A percentile compares a stretch with the other conserved stretches of the same genome.
Conservation (phyloP, 2,113 vertebrate genomes). For the Zosterops borbonicus region DNA sequence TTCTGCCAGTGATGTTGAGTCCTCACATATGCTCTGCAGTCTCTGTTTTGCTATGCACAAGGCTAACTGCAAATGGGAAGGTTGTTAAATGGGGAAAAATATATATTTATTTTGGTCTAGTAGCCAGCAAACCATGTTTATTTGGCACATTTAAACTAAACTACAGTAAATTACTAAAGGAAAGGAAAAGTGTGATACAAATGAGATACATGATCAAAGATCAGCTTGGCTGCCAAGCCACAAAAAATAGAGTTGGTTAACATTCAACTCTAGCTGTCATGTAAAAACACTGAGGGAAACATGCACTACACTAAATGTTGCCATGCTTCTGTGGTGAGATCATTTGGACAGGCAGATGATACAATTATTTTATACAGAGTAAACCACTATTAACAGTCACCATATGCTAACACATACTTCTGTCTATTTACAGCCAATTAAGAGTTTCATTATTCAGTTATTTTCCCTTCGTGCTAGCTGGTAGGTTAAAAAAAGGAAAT, state of each 20-base stretch:
- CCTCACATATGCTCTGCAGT: background rate
- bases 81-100: background rate
- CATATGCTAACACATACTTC: background rate
- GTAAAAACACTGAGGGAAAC: background rate
- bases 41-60: background rate
- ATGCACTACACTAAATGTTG: background rate
- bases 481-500: background rate
- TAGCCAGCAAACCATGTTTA: background rate
- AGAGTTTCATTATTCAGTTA: constrained; percentile 2
- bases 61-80: background rate
- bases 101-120: constrained; percentile 17
- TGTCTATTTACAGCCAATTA: constrained; percentile 4
- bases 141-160: constrained; percentile 13
- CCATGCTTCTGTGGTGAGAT: background rate
- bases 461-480: background rate
- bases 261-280: background rate
- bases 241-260: background rate
- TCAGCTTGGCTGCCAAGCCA: background rate
- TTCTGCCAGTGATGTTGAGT: background rate
- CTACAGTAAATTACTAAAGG: background rate
- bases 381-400: background rate
- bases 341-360: background rate
- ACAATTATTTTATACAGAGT: background rate
- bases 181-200: background rate
- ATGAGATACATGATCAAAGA: background rate